Evolutionary conservation across 2,888 invertebrate genomes (phyloP).

Genomic region (Strigamia maritima): DNA sequence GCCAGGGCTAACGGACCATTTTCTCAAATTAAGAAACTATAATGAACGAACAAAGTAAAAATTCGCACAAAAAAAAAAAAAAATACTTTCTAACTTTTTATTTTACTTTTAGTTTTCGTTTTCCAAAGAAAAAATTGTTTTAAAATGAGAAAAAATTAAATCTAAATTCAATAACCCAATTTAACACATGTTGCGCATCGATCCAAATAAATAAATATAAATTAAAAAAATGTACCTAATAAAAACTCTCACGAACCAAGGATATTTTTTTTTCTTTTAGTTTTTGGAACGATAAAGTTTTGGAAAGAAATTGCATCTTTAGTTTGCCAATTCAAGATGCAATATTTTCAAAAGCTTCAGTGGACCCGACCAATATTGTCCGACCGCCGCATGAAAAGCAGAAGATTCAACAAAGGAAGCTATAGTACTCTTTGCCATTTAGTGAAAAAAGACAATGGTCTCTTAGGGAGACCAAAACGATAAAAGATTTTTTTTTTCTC

Average conservation of each 20-base stretch:
- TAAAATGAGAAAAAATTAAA: not conserved
- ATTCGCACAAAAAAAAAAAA: not conserved
- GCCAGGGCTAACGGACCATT: constrained; percentile 2
- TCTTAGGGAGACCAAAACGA: constrained; percentile 24
- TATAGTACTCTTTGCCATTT: constrained; percentile 21
- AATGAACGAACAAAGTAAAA: not conserved
- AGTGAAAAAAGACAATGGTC: constrained; percentile 21
- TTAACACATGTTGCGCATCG: not conserved
- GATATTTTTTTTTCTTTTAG: not conserved
- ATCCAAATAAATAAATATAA: not conserved
- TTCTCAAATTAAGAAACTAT: not conserved
- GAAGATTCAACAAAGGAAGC: constrained; percentile 8
- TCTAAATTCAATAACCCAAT: not conserved
- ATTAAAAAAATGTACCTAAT: not conserved
- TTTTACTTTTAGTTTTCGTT: not conserved
- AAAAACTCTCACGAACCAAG: not conserved
- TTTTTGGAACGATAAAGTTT: not conserved
- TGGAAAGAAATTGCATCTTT: not conserved
- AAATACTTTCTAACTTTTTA: not conserved
- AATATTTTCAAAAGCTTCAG: not conserved
- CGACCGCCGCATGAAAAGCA: not conserved
- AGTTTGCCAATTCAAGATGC: not conserved
- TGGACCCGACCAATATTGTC: not conserved
- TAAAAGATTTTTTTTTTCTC: not conserved
- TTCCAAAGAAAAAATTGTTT: too few species aligned